Conservation (phyloP, 2,888 invertebrate species). For the Dysmachus trigonus region DNA sequence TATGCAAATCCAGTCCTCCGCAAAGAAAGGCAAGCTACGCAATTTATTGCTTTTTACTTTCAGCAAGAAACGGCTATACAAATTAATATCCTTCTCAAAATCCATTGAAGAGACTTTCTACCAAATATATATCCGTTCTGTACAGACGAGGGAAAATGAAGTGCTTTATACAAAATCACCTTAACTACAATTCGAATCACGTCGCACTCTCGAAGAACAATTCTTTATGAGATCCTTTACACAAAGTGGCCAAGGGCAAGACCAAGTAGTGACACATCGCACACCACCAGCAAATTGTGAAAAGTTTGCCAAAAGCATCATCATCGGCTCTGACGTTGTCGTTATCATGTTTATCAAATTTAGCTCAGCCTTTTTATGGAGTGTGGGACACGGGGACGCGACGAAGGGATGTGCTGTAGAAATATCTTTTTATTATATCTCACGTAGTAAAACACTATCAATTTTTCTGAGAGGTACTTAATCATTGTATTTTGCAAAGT, state of each 20-base stretch:
- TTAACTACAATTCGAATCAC: constrained; percentile 10
- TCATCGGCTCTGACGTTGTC: neutral
- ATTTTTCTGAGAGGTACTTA: neutral
- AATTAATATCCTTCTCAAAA: neutral
- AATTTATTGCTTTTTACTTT: neutral
- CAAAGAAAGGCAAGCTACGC: neutral
- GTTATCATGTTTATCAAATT: neutral
- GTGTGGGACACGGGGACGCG: neutral
- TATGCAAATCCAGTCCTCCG: neutral
- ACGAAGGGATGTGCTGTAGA: neutral
- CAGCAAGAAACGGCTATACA: neutral
- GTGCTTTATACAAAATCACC: neutral
- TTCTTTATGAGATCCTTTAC: constrained; percentile 2
- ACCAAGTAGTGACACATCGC: neutral
- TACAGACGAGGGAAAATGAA: neutral
- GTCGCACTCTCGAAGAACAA: neutral
- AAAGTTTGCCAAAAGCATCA: neutral
- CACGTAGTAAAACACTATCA: constrained; percentile 17
- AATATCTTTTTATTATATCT: constrained; percentile 17
- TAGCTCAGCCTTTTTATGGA: neutral
- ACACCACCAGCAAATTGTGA: neutral
- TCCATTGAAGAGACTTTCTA: neutral
- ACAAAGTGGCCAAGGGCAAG: neutral
- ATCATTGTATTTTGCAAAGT: neutral
- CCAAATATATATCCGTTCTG: neutral